Evolutionary conservation across 2,888 invertebrate species (phyloP).

Genomic region (Philaethria dido): DNA sequence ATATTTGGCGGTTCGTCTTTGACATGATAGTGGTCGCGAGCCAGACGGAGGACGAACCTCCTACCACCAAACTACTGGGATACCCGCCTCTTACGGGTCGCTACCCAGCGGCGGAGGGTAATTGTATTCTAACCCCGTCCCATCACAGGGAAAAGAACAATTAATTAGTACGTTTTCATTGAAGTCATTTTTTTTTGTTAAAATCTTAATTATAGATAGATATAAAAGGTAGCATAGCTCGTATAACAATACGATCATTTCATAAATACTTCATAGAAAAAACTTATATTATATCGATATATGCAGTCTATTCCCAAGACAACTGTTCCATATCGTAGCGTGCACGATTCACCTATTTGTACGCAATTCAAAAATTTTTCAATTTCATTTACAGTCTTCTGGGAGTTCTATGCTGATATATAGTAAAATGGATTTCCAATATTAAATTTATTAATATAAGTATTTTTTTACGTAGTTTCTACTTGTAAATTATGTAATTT

Average conservation of each 20-base stretch:
- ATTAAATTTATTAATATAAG: neutral
- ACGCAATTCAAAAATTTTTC: slow-evolving; percentile 8
- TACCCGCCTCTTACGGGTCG: too few species aligned
- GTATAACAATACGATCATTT: neutral
- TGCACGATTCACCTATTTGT: neutral
- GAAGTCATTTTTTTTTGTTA: too few species aligned
- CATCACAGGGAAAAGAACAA: too few species aligned
- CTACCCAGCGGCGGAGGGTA: too few species aligned
- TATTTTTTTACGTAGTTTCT: neutral
- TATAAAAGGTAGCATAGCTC: too few species aligned
- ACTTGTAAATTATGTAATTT: neutral
- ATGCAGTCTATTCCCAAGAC: slow-evolving; percentile 8
- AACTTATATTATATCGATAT: neutral
- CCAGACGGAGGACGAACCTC: too few species aligned
- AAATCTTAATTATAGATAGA: too few species aligned
- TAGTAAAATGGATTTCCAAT: neutral
- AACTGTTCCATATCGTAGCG: slow-evolving; percentile 4
- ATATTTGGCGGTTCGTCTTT: too few species aligned
- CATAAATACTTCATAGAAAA: neutral
- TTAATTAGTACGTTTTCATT: too few species aligned
- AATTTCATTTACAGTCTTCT: slow-evolving; percentile 1
- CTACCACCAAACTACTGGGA: too few species aligned
- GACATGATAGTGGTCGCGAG: too few species aligned
- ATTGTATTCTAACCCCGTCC: too few species aligned
- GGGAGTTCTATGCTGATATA: slow-evolving; percentile 1